phyloP scores from a whole-genome alignment of 2,888 invertebrate genomes.

The Monoplex corrugatus region DNA sequence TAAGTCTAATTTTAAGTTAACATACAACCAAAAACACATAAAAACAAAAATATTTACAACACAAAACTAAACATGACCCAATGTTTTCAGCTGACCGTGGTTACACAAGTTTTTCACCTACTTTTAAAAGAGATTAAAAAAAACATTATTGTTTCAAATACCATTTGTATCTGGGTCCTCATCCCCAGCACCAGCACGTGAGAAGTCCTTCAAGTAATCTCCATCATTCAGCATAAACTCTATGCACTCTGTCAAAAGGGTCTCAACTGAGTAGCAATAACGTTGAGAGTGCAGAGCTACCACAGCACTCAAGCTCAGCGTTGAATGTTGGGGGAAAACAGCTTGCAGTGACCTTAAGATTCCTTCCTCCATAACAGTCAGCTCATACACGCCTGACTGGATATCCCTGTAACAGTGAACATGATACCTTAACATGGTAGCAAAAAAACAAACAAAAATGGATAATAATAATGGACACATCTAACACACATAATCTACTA shows the following conservation, averaged over 20 bases:
- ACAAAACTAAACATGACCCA: no score
- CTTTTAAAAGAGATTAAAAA: no score
- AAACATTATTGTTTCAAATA: no score
- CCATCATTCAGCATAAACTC: slow-evolving; percentile 34
- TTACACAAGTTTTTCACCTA: no score
- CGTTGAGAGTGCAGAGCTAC: neutral
- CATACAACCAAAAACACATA: no score
- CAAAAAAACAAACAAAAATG: no score
- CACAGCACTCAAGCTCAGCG: slow-evolving; percentile 17
- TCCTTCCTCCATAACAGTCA: neutral
- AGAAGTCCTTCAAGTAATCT: neutral
- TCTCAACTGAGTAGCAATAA: neutral
- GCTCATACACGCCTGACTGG: neutral
- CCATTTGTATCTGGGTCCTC: neutral
- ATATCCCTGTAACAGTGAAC: slow-evolving; percentile 21
- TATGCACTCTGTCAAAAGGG: neutral
- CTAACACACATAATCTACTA: no score
- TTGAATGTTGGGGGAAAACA: slow-evolving; percentile 18
- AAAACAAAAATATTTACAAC: no score
- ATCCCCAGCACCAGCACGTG: neutral
- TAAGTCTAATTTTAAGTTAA: no score
- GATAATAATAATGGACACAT: no score
- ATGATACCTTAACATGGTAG: no score
- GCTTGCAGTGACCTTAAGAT: neutral
- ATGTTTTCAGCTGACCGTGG: no score